phyloP scores from a whole-genome alignment of 2,797 vertebrate genomes.

The Buceros bicornis region DNA sequence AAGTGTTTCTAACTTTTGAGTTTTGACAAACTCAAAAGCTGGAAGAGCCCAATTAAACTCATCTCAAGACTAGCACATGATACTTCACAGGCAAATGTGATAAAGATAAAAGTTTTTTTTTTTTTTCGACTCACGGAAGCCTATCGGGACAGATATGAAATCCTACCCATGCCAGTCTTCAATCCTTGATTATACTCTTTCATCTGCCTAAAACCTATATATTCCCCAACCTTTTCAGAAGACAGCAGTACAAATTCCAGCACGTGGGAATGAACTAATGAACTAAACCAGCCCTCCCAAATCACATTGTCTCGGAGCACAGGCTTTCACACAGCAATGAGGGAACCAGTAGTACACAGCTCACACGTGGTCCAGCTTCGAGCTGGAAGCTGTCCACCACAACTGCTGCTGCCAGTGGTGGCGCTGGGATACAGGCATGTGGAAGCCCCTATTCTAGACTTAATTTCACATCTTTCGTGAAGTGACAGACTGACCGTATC shows the following conservation, averaged over 20 bases:
- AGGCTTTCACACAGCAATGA: not conserved
- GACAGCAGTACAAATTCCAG: not conserved
- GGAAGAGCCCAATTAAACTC: not conserved
- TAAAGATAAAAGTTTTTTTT: not conserved
- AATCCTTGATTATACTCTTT: not conserved
- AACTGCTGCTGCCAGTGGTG: not conserved
- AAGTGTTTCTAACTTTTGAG: not conserved
- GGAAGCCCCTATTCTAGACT: not conserved
- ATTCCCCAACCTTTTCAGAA: not conserved
- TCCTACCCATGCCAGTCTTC: not conserved
- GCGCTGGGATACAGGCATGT: accelerated
- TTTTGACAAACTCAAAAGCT: not conserved
- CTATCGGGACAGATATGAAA: not conserved
- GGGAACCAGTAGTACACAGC: not conserved
- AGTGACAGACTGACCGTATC: not conserved
- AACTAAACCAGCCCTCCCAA: not conserved
- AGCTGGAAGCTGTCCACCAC: not conserved
- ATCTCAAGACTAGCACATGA: not conserved
- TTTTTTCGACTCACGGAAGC: not conserved
- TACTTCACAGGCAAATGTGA: not conserved
- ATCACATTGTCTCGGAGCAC: not conserved
- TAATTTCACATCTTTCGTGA: not conserved
- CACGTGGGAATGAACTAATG: not conserved
- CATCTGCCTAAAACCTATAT: not conserved
- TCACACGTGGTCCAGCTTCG: not conserved